These are phyloP conservation scores for Melierax canorus DNA, from an alignment of 2,113 vertebrate genomes.

Conservation along the genomic window DNA sequence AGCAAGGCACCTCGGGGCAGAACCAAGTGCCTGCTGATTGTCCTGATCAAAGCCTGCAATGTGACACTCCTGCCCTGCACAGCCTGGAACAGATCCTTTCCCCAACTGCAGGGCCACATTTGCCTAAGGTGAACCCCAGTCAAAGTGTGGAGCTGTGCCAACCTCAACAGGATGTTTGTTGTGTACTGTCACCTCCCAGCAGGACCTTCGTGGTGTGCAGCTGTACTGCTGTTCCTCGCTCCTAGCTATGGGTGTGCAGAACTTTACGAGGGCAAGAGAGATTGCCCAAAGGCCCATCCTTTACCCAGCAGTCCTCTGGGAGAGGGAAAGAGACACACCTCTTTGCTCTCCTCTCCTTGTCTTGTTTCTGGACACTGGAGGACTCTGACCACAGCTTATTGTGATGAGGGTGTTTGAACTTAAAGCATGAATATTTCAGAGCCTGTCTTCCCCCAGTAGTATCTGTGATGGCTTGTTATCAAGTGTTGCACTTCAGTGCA, in stretches of 20 bases:
- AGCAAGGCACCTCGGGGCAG: background rate
- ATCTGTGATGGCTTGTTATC: background rate
- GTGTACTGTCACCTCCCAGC: background rate
- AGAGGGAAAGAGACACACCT: background rate
- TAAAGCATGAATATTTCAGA: background rate
- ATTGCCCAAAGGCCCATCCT: background rate
- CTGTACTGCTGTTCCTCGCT: background rate
- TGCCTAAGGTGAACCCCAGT: background rate
- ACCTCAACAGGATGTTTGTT: background rate
- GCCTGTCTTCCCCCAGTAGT: rapidly evolving
- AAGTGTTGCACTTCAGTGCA: background rate
- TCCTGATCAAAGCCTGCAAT: background rate
- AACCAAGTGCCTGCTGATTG: background rate
- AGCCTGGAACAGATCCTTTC: background rate
- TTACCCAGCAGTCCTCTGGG: background rate
- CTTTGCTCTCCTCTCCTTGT: background rate
- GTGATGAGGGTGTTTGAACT: background rate
- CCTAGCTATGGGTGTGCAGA: background rate
- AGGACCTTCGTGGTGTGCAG: background rate
- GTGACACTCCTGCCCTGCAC: background rate
- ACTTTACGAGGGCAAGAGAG: background rate
- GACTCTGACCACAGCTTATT: background rate
- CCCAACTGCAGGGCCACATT: background rate
- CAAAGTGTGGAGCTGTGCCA: background rate
- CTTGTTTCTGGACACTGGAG: background rate